Conservation (phyloP, 2,113 vertebrate genomes). For the Ameiurus melas region DNA sequence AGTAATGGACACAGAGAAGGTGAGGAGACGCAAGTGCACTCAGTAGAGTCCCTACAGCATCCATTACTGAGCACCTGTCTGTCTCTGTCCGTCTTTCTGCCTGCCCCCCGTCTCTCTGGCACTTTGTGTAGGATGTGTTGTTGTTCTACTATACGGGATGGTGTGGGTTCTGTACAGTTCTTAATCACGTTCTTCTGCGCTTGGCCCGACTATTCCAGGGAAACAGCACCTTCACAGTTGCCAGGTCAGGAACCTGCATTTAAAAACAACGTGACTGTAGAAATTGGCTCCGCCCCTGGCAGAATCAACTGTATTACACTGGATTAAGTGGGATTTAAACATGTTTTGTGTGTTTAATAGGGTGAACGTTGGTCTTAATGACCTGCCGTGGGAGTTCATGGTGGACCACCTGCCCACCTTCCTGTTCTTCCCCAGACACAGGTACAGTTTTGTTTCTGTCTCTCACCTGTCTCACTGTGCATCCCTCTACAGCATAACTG, state of each 20-base stretch:
- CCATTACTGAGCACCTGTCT: neutral
- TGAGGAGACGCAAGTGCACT: constrained; percentile 51
- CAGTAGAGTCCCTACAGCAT: neutral
- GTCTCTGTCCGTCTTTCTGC: neutral
- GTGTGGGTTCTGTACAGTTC: constrained; percentile 94
- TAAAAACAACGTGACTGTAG: neutral
- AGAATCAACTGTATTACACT: neutral
- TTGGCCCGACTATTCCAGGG: constrained; percentile 84
- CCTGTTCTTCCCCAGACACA: constrained; percentile 88
- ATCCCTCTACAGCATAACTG: neutral
- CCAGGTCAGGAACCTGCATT: constrained; percentile 76
- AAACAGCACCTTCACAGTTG: constrained; percentile 78
- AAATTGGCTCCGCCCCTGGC: neutral
- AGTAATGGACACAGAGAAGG: constrained; percentile 82
- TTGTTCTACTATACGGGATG: constrained; percentile 92
- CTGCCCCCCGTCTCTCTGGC: neutral
- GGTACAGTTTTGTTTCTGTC: constrained; percentile 64
- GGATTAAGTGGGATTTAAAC: neutral
- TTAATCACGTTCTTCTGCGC: constrained; percentile 92
- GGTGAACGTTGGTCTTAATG: constrained; percentile 89
- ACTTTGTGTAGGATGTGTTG: constrained; percentile 81
- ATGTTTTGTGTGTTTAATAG: constrained; percentile 63
- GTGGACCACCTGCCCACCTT: constrained; percentile 89
- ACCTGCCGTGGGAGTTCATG: constrained; percentile 99
- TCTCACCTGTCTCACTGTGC: neutral